These are phyloP conservation scores for Synchiropus splendidus DNA, from an alignment of 2,113 vertebrate genomes.

Conservation along the genomic window DNA sequence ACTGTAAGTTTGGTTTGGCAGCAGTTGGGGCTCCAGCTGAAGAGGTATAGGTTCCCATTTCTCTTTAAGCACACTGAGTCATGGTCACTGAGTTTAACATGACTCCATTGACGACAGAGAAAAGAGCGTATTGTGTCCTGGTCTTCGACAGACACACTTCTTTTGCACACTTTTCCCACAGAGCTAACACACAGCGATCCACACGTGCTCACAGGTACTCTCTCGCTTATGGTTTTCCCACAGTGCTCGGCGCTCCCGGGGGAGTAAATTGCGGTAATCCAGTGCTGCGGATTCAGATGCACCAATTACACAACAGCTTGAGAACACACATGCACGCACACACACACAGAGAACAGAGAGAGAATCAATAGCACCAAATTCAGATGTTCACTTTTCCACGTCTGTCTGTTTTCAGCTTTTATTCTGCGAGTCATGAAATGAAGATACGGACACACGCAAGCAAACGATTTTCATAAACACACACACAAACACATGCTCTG, in stretches of 20 bases:
- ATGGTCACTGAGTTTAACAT: constrained; percentile 33
- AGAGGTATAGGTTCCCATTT: constrained; percentile 10
- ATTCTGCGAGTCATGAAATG: too few relatives aligned
- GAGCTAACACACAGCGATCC: constrained; percentile 39
- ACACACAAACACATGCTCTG: constrained; percentile 24
- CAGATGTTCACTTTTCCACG: not conserved
- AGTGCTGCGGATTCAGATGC: constrained; percentile 56
- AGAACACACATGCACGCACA: constrained; percentile 40
- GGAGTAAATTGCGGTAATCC: constrained; percentile 66
- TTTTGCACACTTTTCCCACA: constrained; percentile 54
- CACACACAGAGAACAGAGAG: not conserved
- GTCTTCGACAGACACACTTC: constrained; percentile 35
- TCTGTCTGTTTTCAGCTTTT: not conserved
- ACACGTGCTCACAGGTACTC: constrained; percentile 26
- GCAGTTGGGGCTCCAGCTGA: not conserved
- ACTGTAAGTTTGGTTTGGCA: too few relatives aligned
- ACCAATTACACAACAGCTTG: constrained; percentile 59
- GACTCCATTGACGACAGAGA: constrained; percentile 38
- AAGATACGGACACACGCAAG: too few relatives aligned
- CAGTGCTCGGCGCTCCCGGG: constrained; percentile 58
- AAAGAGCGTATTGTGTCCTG: constrained; percentile 51
- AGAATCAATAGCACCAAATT: constrained; percentile 1
- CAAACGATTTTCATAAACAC: constrained; percentile 9
- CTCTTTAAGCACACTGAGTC: constrained; percentile 16
- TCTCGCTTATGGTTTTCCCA: constrained; percentile 55